A percentile compares a stretch with the other conserved stretches of the same genome.
Conservation (phyloP, 1,140 invertebrate species). For the Ooceraea biroi region DNA sequence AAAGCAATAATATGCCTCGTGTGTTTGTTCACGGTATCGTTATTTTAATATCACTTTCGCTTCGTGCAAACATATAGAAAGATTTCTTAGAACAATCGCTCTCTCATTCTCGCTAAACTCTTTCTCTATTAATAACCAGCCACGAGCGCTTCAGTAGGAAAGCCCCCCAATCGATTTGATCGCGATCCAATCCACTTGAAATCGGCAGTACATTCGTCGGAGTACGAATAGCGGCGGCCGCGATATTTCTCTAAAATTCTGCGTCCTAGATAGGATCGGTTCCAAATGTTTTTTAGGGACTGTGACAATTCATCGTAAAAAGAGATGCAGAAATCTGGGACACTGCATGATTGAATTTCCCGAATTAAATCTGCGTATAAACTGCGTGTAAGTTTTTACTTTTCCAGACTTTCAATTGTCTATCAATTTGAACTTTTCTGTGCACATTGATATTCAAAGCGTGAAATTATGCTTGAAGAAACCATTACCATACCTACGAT, state of each 20-base stretch:
- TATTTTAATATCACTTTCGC: slow-evolving; percentile 24
- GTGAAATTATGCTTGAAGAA: background rate
- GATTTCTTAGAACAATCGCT: slow-evolving; percentile 36
- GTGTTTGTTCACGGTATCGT: slow-evolving; percentile 2
- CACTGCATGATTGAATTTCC: background rate
- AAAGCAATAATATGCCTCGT: background rate
- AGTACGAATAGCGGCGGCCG: background rate
- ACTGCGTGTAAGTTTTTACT: background rate
- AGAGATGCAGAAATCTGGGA: slow-evolving; percentile 11
- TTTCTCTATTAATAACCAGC: slow-evolving; percentile 30
- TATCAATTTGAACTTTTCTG: background rate
- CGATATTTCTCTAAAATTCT: slow-evolving; percentile 8
- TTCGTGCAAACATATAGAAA: slow-evolving; percentile 9
- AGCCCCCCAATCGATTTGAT: slow-evolving; percentile 23
- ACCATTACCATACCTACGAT: background rate
- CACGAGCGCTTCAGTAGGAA: slow-evolving; percentile 7
- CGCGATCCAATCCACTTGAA: slow-evolving; percentile 19
- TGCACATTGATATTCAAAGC: too few species aligned
- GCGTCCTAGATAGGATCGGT: slow-evolving; percentile 1
- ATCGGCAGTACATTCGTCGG: background rate
- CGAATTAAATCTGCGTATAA: too few species aligned
- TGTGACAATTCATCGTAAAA: background rate
- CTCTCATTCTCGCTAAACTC: background rate
- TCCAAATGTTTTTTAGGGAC: slow-evolving; percentile 10
- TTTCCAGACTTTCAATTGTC: background rate